Base-by-base conservation (phyloP, 1,140 invertebrate genomes). In the Streblospio benedicti region DNA sequence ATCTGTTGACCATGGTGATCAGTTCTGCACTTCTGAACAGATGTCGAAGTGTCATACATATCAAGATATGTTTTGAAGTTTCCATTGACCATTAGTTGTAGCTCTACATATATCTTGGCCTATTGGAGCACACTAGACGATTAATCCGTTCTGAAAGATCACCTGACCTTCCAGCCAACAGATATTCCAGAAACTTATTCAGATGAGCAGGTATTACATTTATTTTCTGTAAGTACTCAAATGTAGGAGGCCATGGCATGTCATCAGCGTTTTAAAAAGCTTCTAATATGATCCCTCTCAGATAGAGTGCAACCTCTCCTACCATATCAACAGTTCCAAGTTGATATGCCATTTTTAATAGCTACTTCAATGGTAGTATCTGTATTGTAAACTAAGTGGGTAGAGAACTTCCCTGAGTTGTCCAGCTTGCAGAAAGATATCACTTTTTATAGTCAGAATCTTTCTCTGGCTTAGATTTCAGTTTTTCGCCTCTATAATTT, bases 41-140 rank as follows among this genome's bases (percentile, higher is more conserved):
- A 59, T 65, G 58, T 30, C 55, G 2, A 3, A 64, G 27, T 18
- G 62, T 32, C 47, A 59, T 59, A 27, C 23, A 57, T 20, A 61
- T 12, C 12, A 61, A 33, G 12, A 66, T 60, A 27, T 66, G 65
- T 33, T 65, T 65, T 25, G 60, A 57, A 62, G 16, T 41, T 65
- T 65, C 56, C 63, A 62, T 18, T 59, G 27, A 27, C 60, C 57
- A 55, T 58, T 62, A 32, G 63, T 65, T 4, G 52, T 32, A 35
- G 61, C 56, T 25, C 49, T 43, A 31, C 61, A 16, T 52, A 38
- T 38, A 38, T n/a, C 35, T n/a, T 9, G 35, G 35, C n/a, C n/a
- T n/a, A 38, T 9, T 38, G 9, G 35, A 38, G 9, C 9, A 38
- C 35, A 38, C n/a, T 9, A 38, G 35, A 9, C 35, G 35, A 9